Conservation (phyloP, 2,797 vertebrate species). For the Buceros bicornis region DNA sequence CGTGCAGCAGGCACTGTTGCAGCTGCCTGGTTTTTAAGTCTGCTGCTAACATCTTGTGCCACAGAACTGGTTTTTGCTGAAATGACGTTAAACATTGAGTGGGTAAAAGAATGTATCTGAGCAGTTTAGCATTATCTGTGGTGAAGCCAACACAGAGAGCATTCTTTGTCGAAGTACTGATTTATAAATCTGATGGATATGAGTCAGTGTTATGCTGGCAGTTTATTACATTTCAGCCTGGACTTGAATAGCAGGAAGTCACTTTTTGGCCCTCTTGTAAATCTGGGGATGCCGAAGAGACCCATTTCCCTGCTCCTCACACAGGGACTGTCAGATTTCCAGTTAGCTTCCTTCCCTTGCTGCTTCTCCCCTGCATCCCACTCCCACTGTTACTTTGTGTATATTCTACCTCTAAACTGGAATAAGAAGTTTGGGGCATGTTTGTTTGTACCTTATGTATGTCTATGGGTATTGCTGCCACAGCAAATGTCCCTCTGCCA, state of each 20-base stretch:
- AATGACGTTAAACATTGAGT: not conserved
- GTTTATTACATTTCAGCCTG: slow-evolving; percentile 60
- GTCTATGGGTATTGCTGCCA: not conserved
- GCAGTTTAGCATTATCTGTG: not conserved
- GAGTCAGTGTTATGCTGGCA: slow-evolving; percentile 71
- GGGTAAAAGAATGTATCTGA: not conserved
- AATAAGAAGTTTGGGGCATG: not conserved
- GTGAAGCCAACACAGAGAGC: slow-evolving; percentile 29
- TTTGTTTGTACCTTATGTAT: not conserved
- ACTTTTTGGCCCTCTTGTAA: slow-evolving; percentile 58
- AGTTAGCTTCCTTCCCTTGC: slow-evolving; percentile 49
- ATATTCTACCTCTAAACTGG: not conserved
- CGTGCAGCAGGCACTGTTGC: not conserved
- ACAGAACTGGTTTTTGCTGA: not conserved
- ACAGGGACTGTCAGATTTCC: not conserved
- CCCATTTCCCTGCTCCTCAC: slow-evolving; percentile 49
- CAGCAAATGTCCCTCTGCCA: not conserved
- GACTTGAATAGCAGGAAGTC: slow-evolving; percentile 72
- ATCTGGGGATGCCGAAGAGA: slow-evolving; percentile 56
- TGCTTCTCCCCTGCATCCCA: not conserved
- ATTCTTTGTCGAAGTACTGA: slow-evolving; percentile 30
- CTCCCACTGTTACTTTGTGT: not conserved
- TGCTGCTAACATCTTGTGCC: not conserved
- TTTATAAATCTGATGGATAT: slow-evolving; percentile 70
- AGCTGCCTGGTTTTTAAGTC: not conserved